Conservation (phyloP, 2,888 invertebrate species). For the Ptychoptera contaminata region DNA sequence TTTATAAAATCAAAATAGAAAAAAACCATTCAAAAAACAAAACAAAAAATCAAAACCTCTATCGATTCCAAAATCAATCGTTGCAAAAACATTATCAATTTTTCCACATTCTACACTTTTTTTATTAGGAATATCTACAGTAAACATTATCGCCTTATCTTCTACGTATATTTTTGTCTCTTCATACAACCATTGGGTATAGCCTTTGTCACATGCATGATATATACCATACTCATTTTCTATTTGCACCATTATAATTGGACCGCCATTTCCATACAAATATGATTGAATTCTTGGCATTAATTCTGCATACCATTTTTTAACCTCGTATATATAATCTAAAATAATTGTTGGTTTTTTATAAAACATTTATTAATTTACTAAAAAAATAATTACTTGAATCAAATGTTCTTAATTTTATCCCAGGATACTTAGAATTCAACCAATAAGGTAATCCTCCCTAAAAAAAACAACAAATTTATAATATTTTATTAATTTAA, state of each 20-base stretch:
- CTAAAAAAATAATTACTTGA: conserved; percentile 11
- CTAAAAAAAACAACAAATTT: conserved; percentile 29
- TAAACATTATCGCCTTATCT: conserved; percentile 47
- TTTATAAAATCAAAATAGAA: no score
- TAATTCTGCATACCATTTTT: conserved; percentile 35
- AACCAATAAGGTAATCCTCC: conserved; percentile 70
- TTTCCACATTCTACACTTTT: conserved; percentile 41
- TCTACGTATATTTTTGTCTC: conserved; percentile 32
- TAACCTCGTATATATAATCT: conserved; percentile 35
- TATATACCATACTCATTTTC: conserved; percentile 91
- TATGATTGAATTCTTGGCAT: conserved; percentile 33
- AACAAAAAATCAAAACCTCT: conserved; percentile 15
- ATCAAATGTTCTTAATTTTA: conserved; percentile 47
- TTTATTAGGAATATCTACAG: conserved; percentile 55
- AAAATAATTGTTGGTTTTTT: conserved; percentile 20
- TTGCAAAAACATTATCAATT: conserved; percentile 55
- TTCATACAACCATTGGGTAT: conserved; percentile 50
- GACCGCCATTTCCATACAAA: conserved; percentile 56
- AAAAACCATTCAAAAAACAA: neutral
- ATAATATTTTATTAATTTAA: neutral
- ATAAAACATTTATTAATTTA: conserved; percentile 6
- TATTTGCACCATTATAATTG: conserved; percentile 71
- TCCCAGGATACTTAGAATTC: conserved; percentile 37
- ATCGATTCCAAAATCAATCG: conserved; percentile 58
- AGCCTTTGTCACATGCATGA: conserved; percentile 48